Evolutionary conservation across 2,888 invertebrate species (phyloP).

Genomic region (Macrosiphum euphorbiae): DNA sequence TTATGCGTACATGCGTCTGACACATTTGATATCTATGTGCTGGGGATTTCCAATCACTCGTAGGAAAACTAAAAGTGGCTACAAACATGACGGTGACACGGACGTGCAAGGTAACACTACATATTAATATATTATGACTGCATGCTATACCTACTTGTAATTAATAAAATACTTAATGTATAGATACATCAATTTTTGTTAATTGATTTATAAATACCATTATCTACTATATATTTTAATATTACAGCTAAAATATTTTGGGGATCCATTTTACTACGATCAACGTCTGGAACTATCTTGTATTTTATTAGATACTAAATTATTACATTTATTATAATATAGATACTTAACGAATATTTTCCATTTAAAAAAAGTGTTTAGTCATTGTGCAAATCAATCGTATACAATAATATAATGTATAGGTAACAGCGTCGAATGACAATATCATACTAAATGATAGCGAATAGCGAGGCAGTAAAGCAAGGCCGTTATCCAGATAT

Average conservation of each 20-base stretch:
- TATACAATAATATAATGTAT: not conserved
- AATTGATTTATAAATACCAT: too few relatives aligned
- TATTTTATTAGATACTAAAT: not conserved
- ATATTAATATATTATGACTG: not conserved
- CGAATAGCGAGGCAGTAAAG: not conserved
- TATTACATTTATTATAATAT: not conserved
- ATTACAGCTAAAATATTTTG: too few relatives aligned
- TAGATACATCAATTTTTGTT: not conserved
- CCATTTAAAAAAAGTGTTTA: not conserved
- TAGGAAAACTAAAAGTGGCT: not conserved
- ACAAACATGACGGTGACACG: not conserved
- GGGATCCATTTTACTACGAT: too few relatives aligned
- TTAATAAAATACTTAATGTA: not conserved
- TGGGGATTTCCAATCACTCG: not conserved
- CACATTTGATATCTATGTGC: not conserved
- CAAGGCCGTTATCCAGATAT: not conserved
- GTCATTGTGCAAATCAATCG: not conserved
- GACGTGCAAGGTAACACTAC: conserved; percentile 10
- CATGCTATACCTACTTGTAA: not conserved
- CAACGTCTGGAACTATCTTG: not conserved
- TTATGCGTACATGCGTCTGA: conserved; percentile 30
- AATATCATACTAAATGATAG: not conserved
- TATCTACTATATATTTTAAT: too few relatives aligned
- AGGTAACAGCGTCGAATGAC: not conserved
- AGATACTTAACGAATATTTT: not conserved